A percentile compares a stretch with the other conserved stretches of the same genome.
phyloP scores from a whole-genome alignment of 2,888 invertebrate genomes.

The Spatulosminthurus flaviceps region DNA sequence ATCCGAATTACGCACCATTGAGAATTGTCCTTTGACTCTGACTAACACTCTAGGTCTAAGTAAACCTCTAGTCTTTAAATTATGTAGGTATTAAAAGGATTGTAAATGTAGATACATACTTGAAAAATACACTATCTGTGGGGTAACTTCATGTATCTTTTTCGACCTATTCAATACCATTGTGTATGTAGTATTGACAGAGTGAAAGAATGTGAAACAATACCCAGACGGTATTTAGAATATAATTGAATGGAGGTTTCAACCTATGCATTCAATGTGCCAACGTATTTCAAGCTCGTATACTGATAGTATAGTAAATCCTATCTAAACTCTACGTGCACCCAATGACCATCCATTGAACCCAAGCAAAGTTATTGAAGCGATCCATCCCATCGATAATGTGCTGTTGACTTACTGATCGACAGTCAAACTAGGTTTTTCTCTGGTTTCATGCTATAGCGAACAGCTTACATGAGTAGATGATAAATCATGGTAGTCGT shows the following conservation, averaged over 20 bases:
- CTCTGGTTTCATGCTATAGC: not conserved
- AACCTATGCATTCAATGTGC: not conserved
- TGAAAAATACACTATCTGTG: too few species aligned
- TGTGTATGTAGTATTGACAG: not conserved
- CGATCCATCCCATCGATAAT: conserved; percentile 19
- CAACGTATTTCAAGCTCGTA: not conserved
- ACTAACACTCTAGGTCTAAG: too few species aligned
- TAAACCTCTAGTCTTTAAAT: too few species aligned
- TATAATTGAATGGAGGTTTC: not conserved
- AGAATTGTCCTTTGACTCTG: too few species aligned
- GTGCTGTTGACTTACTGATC: conserved; percentile 40
- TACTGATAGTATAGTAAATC: too few species aligned
- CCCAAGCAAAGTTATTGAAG: conserved; percentile 1
- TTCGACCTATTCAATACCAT: too few species aligned
- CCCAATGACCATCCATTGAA: conserved; percentile 32
- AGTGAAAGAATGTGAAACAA: not conserved
- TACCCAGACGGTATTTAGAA: not conserved
- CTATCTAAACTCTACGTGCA: too few species aligned
- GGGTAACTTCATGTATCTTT: too few species aligned
- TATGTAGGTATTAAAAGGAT: too few species aligned
- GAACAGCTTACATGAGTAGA: not conserved
- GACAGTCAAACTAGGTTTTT: conserved; percentile 25
- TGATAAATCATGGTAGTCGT: conserved; percentile 40
- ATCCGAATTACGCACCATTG: too few species aligned
- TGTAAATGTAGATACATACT: too few species aligned